phyloP scores from a whole-genome alignment of 2,888 invertebrate genomes.

The Mycalesis mineus region DNA sequence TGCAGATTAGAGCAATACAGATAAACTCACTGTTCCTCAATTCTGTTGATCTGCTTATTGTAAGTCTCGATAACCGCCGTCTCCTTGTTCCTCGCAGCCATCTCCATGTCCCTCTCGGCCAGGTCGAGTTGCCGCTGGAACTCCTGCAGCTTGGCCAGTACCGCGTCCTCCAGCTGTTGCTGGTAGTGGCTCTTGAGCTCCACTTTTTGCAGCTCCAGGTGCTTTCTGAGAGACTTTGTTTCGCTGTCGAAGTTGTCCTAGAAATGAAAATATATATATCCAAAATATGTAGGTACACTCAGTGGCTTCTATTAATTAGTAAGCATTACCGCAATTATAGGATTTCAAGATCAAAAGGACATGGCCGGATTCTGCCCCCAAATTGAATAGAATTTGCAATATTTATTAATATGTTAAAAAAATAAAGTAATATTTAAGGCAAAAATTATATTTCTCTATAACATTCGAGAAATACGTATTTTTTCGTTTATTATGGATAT shows the following conservation, averaged over 20 bases:
- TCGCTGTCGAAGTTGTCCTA: constrained; percentile 76
- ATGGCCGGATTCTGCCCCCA: too few species aligned
- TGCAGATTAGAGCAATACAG: too few species aligned
- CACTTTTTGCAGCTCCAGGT: constrained; percentile 80
- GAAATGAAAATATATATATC: too few species aligned
- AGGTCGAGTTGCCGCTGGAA: constrained; percentile 84
- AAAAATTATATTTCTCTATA: too few species aligned
- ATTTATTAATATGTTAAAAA: too few species aligned
- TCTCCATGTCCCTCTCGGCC: constrained; percentile 81
- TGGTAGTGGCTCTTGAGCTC: constrained; percentile 87
- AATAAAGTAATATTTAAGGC: too few species aligned
- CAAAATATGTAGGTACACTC: not conserved
- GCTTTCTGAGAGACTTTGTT: constrained; percentile 69
- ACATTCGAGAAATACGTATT: too few species aligned
- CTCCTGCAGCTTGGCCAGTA: constrained; percentile 85
- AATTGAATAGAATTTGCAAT: too few species aligned
- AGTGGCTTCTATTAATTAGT: too few species aligned
- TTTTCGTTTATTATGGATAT: too few species aligned
- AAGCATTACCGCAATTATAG: too few species aligned
- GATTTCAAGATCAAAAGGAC: too few species aligned
- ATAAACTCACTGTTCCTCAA: constrained; percentile 76
- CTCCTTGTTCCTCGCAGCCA: constrained; percentile 81
- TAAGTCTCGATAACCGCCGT: constrained; percentile 82
- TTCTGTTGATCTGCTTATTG: constrained; percentile 83
- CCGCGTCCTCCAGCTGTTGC: constrained; percentile 87